phyloP scores from a whole-genome alignment of 2,888 invertebrate species.

The Cerceris ruficornis region DNA sequence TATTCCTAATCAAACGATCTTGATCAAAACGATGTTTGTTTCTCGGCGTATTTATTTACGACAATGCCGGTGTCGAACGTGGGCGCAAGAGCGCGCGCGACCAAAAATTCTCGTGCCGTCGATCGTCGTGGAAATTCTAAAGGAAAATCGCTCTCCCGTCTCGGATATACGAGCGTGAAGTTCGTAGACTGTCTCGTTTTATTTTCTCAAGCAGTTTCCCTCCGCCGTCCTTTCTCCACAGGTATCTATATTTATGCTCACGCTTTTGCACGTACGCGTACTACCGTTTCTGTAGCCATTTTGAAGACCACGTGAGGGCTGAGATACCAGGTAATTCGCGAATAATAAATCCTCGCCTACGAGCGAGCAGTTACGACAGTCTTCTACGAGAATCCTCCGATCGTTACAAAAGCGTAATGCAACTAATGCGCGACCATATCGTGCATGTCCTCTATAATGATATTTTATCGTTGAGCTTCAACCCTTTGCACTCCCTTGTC shows the following conservation, averaged over 20 bases:
- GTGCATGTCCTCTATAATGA: too few species aligned
- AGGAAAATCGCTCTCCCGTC: constrained; percentile 8
- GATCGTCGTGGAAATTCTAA: constrained; percentile 18
- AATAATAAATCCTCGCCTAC: constrained; percentile 44
- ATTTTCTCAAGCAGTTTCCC: constrained; percentile 48
- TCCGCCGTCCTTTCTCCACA: constrained; percentile 43
- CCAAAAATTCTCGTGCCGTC: constrained; percentile 27
- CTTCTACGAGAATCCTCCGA: neutral
- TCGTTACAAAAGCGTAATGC: neutral
- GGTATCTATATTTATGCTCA: constrained; percentile 58
- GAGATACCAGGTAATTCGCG: constrained; percentile 54
- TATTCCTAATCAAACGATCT: neutral
- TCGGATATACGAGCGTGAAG: constrained; percentile 8
- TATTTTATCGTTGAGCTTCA: too few species aligned
- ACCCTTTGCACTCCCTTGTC: too few species aligned
- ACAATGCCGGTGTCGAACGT: neutral
- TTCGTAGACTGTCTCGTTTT: constrained; percentile 29
- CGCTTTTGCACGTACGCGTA: constrained; percentile 44
- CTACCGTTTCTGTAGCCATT: constrained; percentile 35
- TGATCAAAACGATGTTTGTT: constrained; percentile 18
- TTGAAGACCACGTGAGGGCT: constrained; percentile 49
- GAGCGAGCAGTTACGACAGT: constrained; percentile 3
- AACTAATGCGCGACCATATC: too few species aligned
- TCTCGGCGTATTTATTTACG: constrained; percentile 53
- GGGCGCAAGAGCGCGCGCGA: constrained; percentile 15